Base-by-base conservation (phyloP, 2,797 vertebrate species). In the Knipowitschia caucasica region DNA sequence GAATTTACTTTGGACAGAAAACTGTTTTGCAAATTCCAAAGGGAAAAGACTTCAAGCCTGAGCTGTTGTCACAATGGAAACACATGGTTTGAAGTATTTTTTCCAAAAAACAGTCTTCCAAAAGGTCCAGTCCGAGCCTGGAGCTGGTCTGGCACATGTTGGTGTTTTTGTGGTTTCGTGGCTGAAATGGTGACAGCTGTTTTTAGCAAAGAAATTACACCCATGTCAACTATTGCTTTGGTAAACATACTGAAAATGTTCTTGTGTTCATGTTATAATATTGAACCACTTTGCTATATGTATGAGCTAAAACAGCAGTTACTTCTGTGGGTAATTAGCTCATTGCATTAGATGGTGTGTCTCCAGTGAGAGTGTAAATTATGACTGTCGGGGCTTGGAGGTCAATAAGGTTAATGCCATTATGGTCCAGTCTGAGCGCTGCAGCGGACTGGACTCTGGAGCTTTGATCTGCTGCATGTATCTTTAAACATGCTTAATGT, bases 341-440 rank as follows among this genome's bases (percentile, higher is more conserved):
- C 29, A 33, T 23, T 49, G 30, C 46, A 33, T 49, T 49, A 49
- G 29, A 23, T 23, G 20, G 17, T 4, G 29, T 21, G 20, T 33
- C 29, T 33, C 27, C 18, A 18, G 46, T n/a, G 30, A 31, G 29
- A 49, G 29, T 23, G 46, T 49, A 23, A 34, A 23, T 49, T 49
- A 49, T 49, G 30, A n/a, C 18, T 31, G 18, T 20, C 4, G 29
- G 18, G 46, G 46, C 29, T 5, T 2, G n/a, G 46, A 49, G 46
- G 46, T 49, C 46, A 33, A 7, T n/a, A 23, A 34, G 46, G 46
- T 49, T 49, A 49, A 49, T 49, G 46, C 30, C n/a, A 15, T 33
- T 34, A 33, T 24, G 7, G 29, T 12, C 1, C 29, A 31, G 11
- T 3, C 27, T 31, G 17, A 9, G 4, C 4, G 14, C 5, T 7